Evolutionary conservation across 2,797 vertebrate genomes (phyloP).

Genomic region (Typhlichthys subterraneus): DNA sequence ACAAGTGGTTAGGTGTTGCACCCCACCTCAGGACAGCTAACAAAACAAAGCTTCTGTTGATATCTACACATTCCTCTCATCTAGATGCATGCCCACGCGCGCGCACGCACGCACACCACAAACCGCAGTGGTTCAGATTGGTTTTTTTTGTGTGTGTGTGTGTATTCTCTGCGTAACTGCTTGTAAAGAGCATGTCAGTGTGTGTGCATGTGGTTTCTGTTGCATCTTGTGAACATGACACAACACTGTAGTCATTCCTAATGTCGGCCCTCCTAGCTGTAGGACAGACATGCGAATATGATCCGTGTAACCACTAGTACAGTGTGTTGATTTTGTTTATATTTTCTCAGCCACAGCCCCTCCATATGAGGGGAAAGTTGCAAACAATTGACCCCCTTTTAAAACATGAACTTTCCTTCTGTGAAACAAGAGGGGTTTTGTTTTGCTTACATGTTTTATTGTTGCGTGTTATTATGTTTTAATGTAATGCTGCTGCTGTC

Average conservation of each 20-base stretch:
- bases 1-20: slow-evolving; percentile 60
- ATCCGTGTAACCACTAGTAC: background rate
- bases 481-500: no score
- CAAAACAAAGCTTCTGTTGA: slow-evolving; percentile 65
- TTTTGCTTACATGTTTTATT: no score
- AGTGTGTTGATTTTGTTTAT: slow-evolving; percentile 21
- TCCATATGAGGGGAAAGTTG: background rate
- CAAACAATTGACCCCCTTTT: no score
- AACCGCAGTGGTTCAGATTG: slow-evolving; percentile 12
- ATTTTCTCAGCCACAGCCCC: background rate
- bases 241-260: slow-evolving; percentile 51
- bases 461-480: no score
- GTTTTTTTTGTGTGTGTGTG: slow-evolving; percentile 9
- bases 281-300: slow-evolving; percentile 43
- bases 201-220: slow-evolving; percentile 40
- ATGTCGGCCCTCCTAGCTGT: slow-evolving; percentile 46
- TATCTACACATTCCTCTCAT: slow-evolving; percentile 58
- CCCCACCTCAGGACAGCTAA: slow-evolving; percentile 65
- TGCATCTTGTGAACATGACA: slow-evolving; percentile 55
- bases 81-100: slow-evolving; percentile 28
- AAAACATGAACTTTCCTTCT: slow-evolving; percentile 8
- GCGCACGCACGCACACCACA: slow-evolving; percentile 16
- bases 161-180: slow-evolving; percentile 8
- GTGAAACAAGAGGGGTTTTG: background rate
- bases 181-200: slow-evolving; percentile 20